Percentiles rank a stretch among this genome's conserved stretches.
phyloP scores from a whole-genome alignment of 2,797 vertebrate species.

The Takifugu ocellatus region DNA sequence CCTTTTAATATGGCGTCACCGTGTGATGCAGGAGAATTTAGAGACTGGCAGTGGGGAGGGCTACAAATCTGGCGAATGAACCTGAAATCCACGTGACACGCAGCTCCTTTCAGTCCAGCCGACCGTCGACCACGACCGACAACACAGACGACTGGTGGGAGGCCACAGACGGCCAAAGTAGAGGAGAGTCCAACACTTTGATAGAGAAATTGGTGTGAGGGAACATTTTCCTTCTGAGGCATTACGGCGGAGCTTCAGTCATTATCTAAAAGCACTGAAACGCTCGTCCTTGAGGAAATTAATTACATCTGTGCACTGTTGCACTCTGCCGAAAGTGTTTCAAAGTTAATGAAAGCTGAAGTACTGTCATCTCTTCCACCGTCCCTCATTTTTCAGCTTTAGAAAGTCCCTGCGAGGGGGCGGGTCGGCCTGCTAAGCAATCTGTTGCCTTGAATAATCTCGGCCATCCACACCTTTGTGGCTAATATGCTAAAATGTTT shows the following conservation, averaged over 20 bases:
- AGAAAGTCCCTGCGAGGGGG: slow-evolving; percentile 41
- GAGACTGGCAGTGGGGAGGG: no score
- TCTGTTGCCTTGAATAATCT: background rate
- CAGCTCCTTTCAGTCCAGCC: no score
- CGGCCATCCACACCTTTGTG: no score
- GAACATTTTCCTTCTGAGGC: slow-evolving; percentile 46
- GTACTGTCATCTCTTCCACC: slow-evolving; percentile 59
- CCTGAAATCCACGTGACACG: no score
- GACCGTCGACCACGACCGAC: no score
- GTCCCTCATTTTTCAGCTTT: slow-evolving; percentile 67
- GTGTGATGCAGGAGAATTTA: no score
- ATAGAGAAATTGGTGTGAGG: background rate
- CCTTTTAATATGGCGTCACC: no score
- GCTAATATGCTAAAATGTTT: background rate
- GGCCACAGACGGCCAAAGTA: no score
- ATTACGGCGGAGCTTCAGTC: slow-evolving; percentile 59
- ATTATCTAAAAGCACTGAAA: slow-evolving; percentile 70
- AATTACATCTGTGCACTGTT: slow-evolving; percentile 75
- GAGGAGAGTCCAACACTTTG: background rate
- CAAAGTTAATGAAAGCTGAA: slow-evolving; percentile 70
- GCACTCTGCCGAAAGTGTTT: slow-evolving; percentile 63
- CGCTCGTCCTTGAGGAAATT: slow-evolving; percentile 81
- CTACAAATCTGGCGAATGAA: no score
- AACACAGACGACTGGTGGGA: no score
- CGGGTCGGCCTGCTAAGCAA: slow-evolving; percentile 21